Evolutionary conservation across 2,888 invertebrate genomes (phyloP).

Genomic region (Apodemia zela): DNA sequence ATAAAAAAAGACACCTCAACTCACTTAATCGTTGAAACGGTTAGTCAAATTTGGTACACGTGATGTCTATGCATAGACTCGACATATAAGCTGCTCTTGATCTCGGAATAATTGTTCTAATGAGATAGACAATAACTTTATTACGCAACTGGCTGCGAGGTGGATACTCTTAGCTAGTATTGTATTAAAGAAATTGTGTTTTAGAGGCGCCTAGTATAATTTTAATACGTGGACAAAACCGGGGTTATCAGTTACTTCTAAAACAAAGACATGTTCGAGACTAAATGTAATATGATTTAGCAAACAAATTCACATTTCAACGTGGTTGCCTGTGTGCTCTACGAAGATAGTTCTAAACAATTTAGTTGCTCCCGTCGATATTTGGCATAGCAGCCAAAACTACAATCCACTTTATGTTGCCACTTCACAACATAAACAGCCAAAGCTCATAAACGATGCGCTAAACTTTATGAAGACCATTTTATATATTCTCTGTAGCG

Average conservation of each 20-base stretch:
- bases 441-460: constrained; percentile 58
- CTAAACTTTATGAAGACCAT: constrained; percentile 61
- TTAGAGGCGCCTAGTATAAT: too few species aligned
- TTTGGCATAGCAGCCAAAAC: constrained; percentile 12
- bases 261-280: neutral
- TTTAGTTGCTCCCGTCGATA: constrained; percentile 14
- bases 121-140: too few species aligned
- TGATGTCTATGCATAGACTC: too few species aligned
- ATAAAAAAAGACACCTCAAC: too few species aligned
- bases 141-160: too few species aligned
- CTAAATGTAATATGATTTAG: neutral
- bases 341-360: constrained; percentile 14
- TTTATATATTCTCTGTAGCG: constrained; percentile 63
- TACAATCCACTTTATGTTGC: constrained; percentile 38
- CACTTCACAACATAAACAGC: constrained; percentile 45
- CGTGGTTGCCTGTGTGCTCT: neutral
- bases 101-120: too few species aligned
- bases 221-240: neutral
- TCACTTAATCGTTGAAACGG: too few species aligned
- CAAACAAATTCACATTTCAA: constrained; percentile 8
- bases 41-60: too few species aligned
- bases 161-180: too few species aligned
- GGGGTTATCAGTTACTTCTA: neutral
- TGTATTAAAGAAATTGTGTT: too few species aligned
- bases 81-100: too few species aligned